Evolutionary conservation across 2,888 invertebrate genomes (phyloP), one percentile per base, ranked within the genome.

Genomic region (Dendrolimus houi): DNA sequence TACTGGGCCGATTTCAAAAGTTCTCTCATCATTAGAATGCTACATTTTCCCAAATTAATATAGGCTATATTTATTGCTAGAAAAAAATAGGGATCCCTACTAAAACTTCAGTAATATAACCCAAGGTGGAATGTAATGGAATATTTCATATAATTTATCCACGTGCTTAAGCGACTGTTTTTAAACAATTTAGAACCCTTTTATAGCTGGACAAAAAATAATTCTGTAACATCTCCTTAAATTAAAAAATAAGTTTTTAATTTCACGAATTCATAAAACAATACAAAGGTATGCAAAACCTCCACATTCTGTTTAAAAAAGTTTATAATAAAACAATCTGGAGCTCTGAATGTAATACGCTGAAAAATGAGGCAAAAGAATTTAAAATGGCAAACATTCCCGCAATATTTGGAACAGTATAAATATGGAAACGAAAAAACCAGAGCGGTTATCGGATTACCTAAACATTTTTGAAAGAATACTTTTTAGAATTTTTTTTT

Each of bases 281-380:
- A 77, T 79, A 78, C 74, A 72, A 71, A 72, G 74, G 73, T 71
- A 77, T 77, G 75, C 72, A 77, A 82, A 82, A 79, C 76, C 69
- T 78, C 71, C 74, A 77, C 80, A 76, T 79, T 75, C 74, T 75
- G 71, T 77, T 47, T 47, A 81, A 83, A 82, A 83, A 79, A 72
- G 71, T 72, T 81, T 79, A 74, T 75, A 77, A 79, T 79, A 80
- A 83, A 85, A 85, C 83, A 83, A 84, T 85, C 73, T 79, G 71
- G 71, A 77, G 71, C 74, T 68, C 71, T 61, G 75, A 70, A 71
- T 75, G 79, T 80, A 79, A 83, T 79, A 75, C 77, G 71, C 74
- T 77, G 75, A 80, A 81, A 80, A 83, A 79, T 76, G 77, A 75
- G 77, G 77, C 66, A 72, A 73, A 78, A 77, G 75, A 79, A 81